A percentile compares a stretch with the other conserved stretches of the same genome.
Evolutionary conservation across 2,113 vertebrate species (phyloP).

Genomic region (Xiphias gladius): DNA sequence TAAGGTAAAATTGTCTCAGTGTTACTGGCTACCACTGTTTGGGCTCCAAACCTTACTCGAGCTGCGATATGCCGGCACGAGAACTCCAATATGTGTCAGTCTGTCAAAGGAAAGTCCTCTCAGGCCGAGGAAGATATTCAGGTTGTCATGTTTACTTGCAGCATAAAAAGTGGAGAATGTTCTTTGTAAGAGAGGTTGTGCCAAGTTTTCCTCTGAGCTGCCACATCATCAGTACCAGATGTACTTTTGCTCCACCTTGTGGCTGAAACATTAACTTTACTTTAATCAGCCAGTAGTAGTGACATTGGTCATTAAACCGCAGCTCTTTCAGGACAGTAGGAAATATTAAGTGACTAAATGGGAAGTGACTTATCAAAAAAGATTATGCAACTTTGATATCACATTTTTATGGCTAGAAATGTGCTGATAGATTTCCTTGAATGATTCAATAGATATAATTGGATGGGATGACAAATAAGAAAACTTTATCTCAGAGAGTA

Average conservation of each 20-base stretch:
- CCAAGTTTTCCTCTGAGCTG: slow-evolving; percentile 41
- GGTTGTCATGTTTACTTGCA: background rate
- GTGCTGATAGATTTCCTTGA: background rate
- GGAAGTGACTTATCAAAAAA: too few species aligned
- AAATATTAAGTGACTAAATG: too few species aligned
- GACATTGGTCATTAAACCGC: too few species aligned
- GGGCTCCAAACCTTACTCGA: background rate
- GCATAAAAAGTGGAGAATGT: slow-evolving; percentile 41
- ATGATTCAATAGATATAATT: background rate
- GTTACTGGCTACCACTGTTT: background rate
- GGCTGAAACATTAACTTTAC: slow-evolving; percentile 30
- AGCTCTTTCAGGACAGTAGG: too few species aligned
- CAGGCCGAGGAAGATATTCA: slow-evolving; percentile 6
- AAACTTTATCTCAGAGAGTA: background rate
- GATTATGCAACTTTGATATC: too few species aligned
- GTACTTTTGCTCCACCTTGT: slow-evolving; percentile 64
- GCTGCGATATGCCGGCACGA: background rate
- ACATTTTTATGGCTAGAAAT: background rate
- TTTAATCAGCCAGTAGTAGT: background rate
- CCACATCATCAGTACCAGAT: slow-evolving; percentile 74
- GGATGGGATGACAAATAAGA: background rate
- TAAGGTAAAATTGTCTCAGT: background rate
- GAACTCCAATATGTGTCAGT: slow-evolving; percentile 9
- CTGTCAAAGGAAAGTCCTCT: slow-evolving; percentile 1
- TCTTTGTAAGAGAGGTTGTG: slow-evolving; percentile 42